phyloP scores from a whole-genome alignment of 1,140 invertebrate genomes.

The Trialeurodes vaporariorum region DNA sequence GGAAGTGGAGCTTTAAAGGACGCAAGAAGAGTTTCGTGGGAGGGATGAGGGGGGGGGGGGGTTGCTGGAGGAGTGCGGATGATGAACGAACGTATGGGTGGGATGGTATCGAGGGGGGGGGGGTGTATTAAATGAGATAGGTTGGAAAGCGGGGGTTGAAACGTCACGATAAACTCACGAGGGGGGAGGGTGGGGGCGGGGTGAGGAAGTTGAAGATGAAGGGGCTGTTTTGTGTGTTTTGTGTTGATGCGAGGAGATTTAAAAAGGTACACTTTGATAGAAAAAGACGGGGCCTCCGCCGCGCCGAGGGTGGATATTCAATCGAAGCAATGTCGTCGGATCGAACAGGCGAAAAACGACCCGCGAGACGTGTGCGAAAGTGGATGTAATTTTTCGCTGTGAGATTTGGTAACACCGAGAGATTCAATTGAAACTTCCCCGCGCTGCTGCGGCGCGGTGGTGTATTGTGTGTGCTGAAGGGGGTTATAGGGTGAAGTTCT shows the following conservation, averaged over 20 bases:
- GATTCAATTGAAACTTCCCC: background rate
- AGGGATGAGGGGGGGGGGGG: too few relatives aligned
- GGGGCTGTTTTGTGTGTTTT: too few relatives aligned
- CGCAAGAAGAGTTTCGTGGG: too few relatives aligned
- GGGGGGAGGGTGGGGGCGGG: too few relatives aligned
- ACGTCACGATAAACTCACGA: background rate
- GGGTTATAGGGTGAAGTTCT: too few relatives aligned
- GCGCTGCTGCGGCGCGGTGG: too few relatives aligned
- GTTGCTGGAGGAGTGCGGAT: background rate
- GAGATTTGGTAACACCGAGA: too few relatives aligned
- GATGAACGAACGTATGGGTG: background rate
- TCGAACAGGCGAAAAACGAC: too few relatives aligned
- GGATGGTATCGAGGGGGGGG: background rate
- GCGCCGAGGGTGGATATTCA: background rate
- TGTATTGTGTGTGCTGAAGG: background rate
- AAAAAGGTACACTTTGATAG: background rate
- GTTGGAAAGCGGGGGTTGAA: background rate
- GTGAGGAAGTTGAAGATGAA: background rate
- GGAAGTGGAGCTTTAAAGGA: background rate
- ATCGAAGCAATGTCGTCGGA: too few relatives aligned
- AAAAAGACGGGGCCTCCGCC: background rate
- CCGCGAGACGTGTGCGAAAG: too few relatives aligned
- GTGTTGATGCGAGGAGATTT: background rate
- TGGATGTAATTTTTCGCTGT: too few relatives aligned
- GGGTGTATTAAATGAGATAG: background rate